Base-by-base conservation (phyloP, 2,113 vertebrate genomes). In the Elephas maximus region DNA sequence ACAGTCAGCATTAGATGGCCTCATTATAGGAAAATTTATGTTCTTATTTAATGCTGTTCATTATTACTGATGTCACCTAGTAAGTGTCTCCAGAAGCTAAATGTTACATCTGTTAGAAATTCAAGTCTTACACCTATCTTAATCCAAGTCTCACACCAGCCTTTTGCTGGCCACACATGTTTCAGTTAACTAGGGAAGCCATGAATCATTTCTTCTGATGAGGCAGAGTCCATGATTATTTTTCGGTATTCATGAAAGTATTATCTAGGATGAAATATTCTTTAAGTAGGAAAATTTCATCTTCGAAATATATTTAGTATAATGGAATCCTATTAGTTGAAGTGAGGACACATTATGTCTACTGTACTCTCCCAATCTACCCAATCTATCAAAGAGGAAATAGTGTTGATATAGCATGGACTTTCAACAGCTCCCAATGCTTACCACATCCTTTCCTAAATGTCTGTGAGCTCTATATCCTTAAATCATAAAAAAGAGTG, bases 211-310 rank as follows among this genome's bases (percentile, higher is more conserved):
- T 94, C 26, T 88, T 74, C 51, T 30, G 41, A 79, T 69, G n/a
- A 95, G 96, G 41, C 73, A 71, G 9, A 9, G 45, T n/a, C 60
- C 4, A 0, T 93, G 48, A 4, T 26, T 74, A 18, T 71, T 90
- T 84, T 93, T n/a, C 37, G 53, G 63, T 90, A 30, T 30, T 88
- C 51, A 78, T 71, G 26, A 85, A 95, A 84, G 17, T 48, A 62
- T 95, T 82, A 95, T 76, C 30, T 95, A 90, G 21, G 88, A 91
- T 30, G 37, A 94, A n/a, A 94, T 88, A 48, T 37, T 88, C 28
- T 92, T 82, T 53, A 92, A 63, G 33, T 4, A 82, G 24, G 78
- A 91, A 88, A 53, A 69, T 45, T 57, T 88, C 28, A 85, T 51
- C 51, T 81, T 90, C 63, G 79, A 88, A 63, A 63, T 95, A 77